A percentile compares a stretch with the other conserved stretches of the same genome.
These are phyloP conservation scores for Cantharis flavilabris DNA, from an alignment of 2,888 invertebrate genomes.

Conservation along the genomic window DNA sequence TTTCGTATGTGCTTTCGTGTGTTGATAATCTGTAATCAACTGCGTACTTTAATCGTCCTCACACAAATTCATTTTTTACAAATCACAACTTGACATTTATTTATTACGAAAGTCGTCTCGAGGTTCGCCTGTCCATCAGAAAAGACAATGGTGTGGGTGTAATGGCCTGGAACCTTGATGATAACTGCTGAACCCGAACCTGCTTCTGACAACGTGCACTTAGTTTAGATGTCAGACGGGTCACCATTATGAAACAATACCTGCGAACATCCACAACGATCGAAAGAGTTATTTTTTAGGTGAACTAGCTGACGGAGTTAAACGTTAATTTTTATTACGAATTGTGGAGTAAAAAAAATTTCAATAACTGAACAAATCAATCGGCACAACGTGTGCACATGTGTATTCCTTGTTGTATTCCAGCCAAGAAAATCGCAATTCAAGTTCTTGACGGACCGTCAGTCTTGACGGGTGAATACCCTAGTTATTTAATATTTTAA, in stretches of 20 bases:
- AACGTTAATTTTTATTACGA: neutral
- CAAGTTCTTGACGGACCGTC: too few species aligned
- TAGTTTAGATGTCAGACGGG: slow-evolving; percentile 49
- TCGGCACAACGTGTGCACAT: too few species aligned
- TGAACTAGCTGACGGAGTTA: neutral
- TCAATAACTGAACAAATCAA: too few species aligned
- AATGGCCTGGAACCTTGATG: slow-evolving; percentile 45
- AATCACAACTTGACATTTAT: slow-evolving; percentile 12
- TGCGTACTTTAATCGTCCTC: too few species aligned
- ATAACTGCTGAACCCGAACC: slow-evolving; percentile 41
- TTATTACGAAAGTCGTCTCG: neutral
- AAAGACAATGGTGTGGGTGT: slow-evolving; percentile 42
- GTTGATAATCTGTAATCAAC: neutral
- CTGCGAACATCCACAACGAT: slow-evolving; percentile 35
- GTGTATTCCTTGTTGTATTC: too few species aligned
- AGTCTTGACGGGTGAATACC: too few species aligned
- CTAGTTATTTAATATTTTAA: neutral
- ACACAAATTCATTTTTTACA: neutral
- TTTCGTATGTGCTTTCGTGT: neutral
- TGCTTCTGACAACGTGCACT: slow-evolving; percentile 51
- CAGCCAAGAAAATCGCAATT: too few species aligned
- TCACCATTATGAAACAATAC: slow-evolving; percentile 38
- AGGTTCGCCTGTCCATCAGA: slow-evolving; percentile 36
- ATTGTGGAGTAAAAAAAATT: too few species aligned
- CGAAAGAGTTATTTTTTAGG: slow-evolving; percentile 10